Evolutionary conservation across 2,888 invertebrate species (phyloP), one percentile per base, ranked within the genome.

Genomic region (Spodoptera exigua): DNA sequence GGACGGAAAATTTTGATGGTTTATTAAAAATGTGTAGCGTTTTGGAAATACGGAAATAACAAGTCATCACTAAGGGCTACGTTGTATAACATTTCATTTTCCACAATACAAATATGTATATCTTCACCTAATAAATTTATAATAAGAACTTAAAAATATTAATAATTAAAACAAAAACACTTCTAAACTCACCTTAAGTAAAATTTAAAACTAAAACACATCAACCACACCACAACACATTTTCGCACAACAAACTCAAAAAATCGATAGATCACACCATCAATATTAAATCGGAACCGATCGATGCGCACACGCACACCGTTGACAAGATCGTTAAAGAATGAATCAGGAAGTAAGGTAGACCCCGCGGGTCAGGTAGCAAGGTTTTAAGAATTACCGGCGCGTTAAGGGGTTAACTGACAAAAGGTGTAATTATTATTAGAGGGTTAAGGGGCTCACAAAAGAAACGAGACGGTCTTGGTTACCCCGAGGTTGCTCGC

Each of bases 381-480:
- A 84, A 86, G 87, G 85, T 80, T 69, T 85, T 89, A 91, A 92
- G 93, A 92, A 90, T 91, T 89, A 90, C 83, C 83, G 86, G 81
- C 86, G 90, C 87, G 91, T 89, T 86, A 89, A 92, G 91, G 93
- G 93, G 94, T 93, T 93, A 93, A 89, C 87, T 83, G 74, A 89
- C 91, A 92, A 92, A 91, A 89, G 89, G 87, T 87, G 81, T 90
- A 89, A 89, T 92, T 92, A 91, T 92, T 92, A 91, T 91, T 90
- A 87, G 68, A 89, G 83, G 91, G 90, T 89, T 89, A 90, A 89
- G 85, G 86, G 80, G 79, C 81, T 76, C 67, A 86, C 84, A 87
- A 89, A 89, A 89, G 86, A 85, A 81, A 78, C 74, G 79, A 87
- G 85, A 85, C 80, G 82, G 80, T 87, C 85, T 83, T 87, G 90